Evolutionary conservation across 1,140 invertebrate species (phyloP).

Genomic region (Ptiloglossa arizonensis): DNA sequence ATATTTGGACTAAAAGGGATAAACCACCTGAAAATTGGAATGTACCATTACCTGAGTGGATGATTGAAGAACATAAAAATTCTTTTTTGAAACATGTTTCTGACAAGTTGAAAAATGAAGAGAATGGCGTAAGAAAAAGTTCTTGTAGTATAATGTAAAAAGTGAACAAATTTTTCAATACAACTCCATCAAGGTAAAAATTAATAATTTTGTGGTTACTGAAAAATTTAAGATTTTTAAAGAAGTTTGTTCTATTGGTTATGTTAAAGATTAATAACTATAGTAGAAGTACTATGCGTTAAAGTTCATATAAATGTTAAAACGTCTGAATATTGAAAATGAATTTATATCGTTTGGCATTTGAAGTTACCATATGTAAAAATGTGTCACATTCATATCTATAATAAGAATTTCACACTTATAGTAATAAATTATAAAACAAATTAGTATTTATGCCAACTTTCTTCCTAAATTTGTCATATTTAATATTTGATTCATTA

Average conservation of each 20-base stretch:
- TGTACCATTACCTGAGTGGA: slow-evolving; percentile 88
- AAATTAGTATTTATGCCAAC: no score
- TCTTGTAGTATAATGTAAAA: slow-evolving; percentile 49
- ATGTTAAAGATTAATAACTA: no score
- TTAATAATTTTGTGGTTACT: no score
- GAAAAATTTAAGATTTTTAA: no score
- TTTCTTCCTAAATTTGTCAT: no score
- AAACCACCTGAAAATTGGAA: slow-evolving; percentile 90
- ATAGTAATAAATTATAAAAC: not conserved
- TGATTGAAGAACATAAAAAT: slow-evolving; percentile 85
- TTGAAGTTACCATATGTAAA: not conserved
- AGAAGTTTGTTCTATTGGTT: not conserved
- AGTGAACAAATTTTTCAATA: not conserved
- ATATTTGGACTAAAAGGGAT: slow-evolving; percentile 89
- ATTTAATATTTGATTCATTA: no score
- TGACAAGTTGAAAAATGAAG: slow-evolving; percentile 82
- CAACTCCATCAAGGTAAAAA: not conserved
- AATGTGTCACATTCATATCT: not conserved
- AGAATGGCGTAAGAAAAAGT: no score
- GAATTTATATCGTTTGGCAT: not conserved
- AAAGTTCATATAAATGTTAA: not conserved
- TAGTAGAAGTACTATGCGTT: no score
- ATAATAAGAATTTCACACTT: not conserved
- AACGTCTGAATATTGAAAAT: not conserved
- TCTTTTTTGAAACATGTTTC: slow-evolving; percentile 86